Percentiles rank a stretch among this genome's conserved stretches.
phyloP scores from a whole-genome alignment of 2,113 vertebrate species.

The Etia nguti region DNA sequence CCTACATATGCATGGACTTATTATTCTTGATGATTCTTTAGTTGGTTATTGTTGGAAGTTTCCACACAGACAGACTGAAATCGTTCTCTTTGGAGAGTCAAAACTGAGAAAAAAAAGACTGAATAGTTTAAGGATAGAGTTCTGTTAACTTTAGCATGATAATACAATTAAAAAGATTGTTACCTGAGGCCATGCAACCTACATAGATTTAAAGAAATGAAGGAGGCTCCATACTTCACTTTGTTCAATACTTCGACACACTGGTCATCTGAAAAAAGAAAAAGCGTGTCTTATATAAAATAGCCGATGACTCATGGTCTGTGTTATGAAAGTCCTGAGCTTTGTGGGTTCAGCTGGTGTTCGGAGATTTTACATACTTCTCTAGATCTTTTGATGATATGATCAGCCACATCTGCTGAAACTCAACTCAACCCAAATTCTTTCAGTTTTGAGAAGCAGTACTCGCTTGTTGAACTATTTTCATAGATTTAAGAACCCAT shows the following conservation, averaged over 20 bases:
- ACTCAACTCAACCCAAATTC: not conserved
- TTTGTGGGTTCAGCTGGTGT: no score
- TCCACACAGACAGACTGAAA: no score
- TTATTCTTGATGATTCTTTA: no score
- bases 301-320: not conserved
- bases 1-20: fast-evolving
- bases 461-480: not conserved
- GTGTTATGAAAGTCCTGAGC: no score
- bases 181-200: not conserved
- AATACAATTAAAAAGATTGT: no score
- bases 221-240: not conserved
- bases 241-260: not conserved
- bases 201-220: not conserved
- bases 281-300: not conserved
- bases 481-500: not conserved
- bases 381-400: not conserved
- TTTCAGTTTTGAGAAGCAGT: not conserved
- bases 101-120: no score
- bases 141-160: no score
- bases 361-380: no score
- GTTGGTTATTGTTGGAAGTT: no score
- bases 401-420: not conserved
- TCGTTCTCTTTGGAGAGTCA: no score
- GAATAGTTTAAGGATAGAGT: no score
- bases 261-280: not conserved